Evolutionary conservation across 1,140 invertebrate genomes (phyloP), one percentile per base, ranked within the genome.

Genomic region (Dufourea novaeangliae): DNA sequence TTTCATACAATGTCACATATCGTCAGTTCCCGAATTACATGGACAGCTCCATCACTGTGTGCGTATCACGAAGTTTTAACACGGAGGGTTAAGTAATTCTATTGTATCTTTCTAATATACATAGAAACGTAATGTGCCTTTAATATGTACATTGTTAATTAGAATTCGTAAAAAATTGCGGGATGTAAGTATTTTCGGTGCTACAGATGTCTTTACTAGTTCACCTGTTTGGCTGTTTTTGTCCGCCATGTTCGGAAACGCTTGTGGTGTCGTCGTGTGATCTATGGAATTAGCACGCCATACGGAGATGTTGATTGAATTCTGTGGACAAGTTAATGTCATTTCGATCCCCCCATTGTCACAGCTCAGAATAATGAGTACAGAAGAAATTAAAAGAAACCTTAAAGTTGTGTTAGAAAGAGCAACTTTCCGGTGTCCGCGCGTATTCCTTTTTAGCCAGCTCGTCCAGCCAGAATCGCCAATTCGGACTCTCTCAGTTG

Each of bases 401-500:
- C 37, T 41, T 1, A 7, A 10, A 17, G 5, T 7, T 57, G 69
- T 81, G 67, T 61, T 25, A 25, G 44, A 32, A 39, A 50, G 34
- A 32, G 64, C 29, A 71, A 63, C 46, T 73, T 67, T n/a, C 32
- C 7, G 25, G 25, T 57, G 7, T 59, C 56, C n/a, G 20, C n/a
- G 37, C 41, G 22, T 25, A 7, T 8, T 6, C 41, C 12, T 14
- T 54, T 66, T 54, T 12, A 29, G 39, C 12, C 25, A 5, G 39
- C 20, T 66, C 12, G 27, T 27, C n/a, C 3, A 12, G 14, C 0
- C 22, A 29, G 41, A 63, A 72, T 77, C 39, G 50, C 22, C 74
- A 64, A 69, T 82, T 73, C 57, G 74, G 57, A 64, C 44, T 64
- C 34, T 32, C 82, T 83, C 72, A 73, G 66, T 82, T 82, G 82